A percentile compares a stretch with the other conserved stretches of the same genome.
These are phyloP conservation scores for Aythya baeri DNA, from an alignment of 2,113 vertebrate genomes.

Conservation along the genomic window DNA sequence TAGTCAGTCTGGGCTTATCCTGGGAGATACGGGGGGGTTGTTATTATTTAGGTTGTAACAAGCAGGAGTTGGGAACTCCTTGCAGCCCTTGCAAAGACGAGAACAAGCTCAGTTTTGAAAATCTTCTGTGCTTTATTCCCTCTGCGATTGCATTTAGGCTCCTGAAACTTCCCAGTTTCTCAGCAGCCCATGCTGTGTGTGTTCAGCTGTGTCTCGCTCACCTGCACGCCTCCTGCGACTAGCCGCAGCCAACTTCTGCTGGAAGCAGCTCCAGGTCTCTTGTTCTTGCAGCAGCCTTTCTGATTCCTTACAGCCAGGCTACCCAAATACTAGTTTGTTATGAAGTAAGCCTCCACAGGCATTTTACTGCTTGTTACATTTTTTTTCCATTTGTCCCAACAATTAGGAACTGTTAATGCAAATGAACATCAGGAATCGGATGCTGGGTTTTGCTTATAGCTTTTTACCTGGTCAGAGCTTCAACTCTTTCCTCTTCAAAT, in stretches of 20 bases:
- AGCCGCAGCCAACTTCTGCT: neutral
- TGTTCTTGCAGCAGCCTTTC: neutral
- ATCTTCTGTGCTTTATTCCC: neutral
- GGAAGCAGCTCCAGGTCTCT: neutral
- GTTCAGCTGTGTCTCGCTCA: neutral
- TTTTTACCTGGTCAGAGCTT: neutral
- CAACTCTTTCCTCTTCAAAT: neutral
- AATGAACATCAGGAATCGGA: neutral
- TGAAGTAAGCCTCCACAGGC: neutral
- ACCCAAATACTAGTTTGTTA: rapidly evolving
- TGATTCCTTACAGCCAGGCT: neutral
- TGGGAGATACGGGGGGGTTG: neutral
- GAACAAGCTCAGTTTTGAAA: neutral
- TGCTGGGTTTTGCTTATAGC: neutral
- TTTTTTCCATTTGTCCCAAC: neutral
- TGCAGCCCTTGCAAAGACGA: neutral
- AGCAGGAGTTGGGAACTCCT: neutral
- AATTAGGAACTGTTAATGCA: neutral
- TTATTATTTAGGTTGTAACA: neutral
- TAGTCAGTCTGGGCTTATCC: neutral
- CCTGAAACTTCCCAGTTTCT: neutral
- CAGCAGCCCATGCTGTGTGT: rapidly evolving
- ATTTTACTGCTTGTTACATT: neutral
- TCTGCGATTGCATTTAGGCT: neutral
- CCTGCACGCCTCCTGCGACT: too few relatives aligned